Evolutionary conservation across 2,888 invertebrate genomes (phyloP).

Genomic region (Lacanobia oleracea): DNA sequence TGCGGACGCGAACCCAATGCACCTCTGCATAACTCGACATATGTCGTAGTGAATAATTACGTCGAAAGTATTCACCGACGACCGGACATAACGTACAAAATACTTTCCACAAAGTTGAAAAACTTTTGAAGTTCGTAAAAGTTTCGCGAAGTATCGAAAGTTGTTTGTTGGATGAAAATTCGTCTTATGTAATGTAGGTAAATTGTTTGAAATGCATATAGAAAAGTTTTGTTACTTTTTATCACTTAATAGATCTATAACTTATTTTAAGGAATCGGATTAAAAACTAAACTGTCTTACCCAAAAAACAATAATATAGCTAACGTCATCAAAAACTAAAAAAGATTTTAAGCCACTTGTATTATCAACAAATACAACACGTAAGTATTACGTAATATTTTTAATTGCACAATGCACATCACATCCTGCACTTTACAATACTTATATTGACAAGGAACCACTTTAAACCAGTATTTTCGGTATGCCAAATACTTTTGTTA

Average conservation of each 20-base stretch:
- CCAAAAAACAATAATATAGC: neutral
- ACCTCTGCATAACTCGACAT: conserved; percentile 66
- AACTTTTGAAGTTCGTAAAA: conserved; percentile 69
- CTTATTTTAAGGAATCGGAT: neutral
- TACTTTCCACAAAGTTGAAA: conserved; percentile 60
- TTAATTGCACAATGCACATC: neutral
- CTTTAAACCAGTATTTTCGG: neutral
- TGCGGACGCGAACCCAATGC: conserved; percentile 84
- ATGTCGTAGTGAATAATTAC: conserved; percentile 70
- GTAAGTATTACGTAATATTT: conserved; percentile 31
- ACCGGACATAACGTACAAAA: conserved; percentile 46
- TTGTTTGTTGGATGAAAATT: conserved; percentile 71
- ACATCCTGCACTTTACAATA: neutral
- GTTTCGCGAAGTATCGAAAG: conserved; percentile 66
- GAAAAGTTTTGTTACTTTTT: conserved; percentile 31
- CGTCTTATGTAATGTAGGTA: conserved; percentile 61
- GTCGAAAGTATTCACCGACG: conserved; percentile 56
- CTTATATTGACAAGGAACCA: too few species aligned
- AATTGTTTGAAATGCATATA: conserved; percentile 34
- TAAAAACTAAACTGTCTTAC: neutral
- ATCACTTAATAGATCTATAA: neutral
- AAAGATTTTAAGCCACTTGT: conserved; percentile 22
- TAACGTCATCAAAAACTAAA: conserved; percentile 3
- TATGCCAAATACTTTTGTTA: neutral
- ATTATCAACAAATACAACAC: conserved; percentile 4